phyloP scores from a whole-genome alignment of 2,888 invertebrate genomes.

The Galeruca laticollis region DNA sequence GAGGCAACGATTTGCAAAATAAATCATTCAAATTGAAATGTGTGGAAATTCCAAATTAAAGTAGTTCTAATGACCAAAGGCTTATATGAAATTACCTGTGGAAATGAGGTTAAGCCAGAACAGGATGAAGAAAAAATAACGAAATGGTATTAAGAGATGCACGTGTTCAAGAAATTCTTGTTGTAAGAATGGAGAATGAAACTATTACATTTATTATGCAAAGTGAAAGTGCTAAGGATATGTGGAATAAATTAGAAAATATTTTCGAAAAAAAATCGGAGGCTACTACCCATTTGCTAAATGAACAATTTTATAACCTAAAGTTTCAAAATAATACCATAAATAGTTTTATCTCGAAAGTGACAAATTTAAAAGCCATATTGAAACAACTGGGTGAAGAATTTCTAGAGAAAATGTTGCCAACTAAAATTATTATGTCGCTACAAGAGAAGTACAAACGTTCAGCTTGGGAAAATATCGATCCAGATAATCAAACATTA shows the following conservation, averaged over 20 bases:
- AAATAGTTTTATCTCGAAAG: slow-evolving; percentile 21
- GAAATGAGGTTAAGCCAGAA: background rate
- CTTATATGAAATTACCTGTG: slow-evolving; percentile 1
- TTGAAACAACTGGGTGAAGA: background rate
- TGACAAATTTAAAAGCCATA: background rate
- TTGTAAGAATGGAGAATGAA: background rate
- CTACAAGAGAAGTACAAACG: background rate
- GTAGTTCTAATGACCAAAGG: background rate
- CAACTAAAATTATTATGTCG: background rate
- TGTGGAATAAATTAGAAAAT: slow-evolving; percentile 8
- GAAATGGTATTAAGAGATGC: slow-evolving; percentile 7
- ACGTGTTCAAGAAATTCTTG: slow-evolving; percentile 11
- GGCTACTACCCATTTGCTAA: slow-evolving; percentile 31
- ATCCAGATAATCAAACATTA: background rate
- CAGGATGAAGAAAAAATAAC: background rate
- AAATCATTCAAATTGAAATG: too few relatives aligned
- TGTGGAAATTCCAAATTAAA: too few relatives aligned
- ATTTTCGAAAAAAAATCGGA: slow-evolving; percentile 28
- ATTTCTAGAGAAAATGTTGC: background rate
- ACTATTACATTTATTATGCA: too few relatives aligned
- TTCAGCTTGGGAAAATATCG: background rate
- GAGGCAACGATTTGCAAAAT: too few relatives aligned
- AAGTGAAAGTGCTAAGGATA: slow-evolving; percentile 10
- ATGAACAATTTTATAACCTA: slow-evolving; percentile 36
- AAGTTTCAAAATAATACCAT: slow-evolving; percentile 29